Evolutionary conservation across 2,888 invertebrate species (phyloP), one percentile per base, ranked within the genome.

Genomic region (Phaedon cochleariae): DNA sequence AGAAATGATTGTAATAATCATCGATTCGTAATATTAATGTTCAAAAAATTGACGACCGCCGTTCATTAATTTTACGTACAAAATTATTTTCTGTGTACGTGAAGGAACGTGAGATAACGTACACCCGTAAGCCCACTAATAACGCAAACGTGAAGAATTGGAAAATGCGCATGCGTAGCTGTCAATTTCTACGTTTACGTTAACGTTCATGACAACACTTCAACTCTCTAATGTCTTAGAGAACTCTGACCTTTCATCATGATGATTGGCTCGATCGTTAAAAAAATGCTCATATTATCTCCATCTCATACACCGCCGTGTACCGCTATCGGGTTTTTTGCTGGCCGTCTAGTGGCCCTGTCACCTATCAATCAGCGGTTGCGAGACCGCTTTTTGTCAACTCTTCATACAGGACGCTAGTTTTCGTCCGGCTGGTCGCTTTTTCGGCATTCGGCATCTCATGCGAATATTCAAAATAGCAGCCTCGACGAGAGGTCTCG

Each of bases 301-400:
- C 41, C 15, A n/a, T 41, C 41, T 41, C 31, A 45, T 37, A 22
- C 57, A 15, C 26, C 26, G 26, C 26, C 7, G 26, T 26, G 26
- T 26, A 26, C 26, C 45, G 26, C 57, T 45, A 21, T 6, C 7
- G 7, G 1, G 22, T 57, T 83, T 83, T 82, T 83, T 83, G 81
- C 77, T 70, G 73, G 71, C 80, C 79, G 82, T 83, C 82, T 82
- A 81, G 81, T 76, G 80, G 77, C 74, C 76, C 82, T 82, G 83
- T 83, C 83, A 84, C 83, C 82, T 83, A 84, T 84, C 83, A 84
- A 84, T 84, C 83, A 83, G 80, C 77, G 77, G 80, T 74, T 79
- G 81, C 81, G 83, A 79, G 82, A 83, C 83, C 82, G 79, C 83
- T 83, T 83, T 83, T 83, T 83, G 83, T 83, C 83, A 83, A 82